Evolutionary conservation across 2,888 invertebrate species (phyloP), one percentile per base, ranked within the genome.

Genomic region (Stenodera caucasica): DNA sequence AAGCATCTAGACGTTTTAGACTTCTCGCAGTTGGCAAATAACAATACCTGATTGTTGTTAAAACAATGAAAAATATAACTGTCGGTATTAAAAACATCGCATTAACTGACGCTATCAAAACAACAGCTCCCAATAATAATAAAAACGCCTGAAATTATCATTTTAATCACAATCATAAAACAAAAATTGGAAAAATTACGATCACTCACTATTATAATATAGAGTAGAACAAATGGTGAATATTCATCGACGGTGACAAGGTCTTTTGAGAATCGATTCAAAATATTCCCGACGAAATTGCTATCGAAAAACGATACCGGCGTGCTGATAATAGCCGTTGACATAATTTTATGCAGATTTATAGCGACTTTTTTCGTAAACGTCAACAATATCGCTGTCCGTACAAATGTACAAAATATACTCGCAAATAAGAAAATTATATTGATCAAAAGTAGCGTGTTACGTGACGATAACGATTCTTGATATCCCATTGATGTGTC

Each of bases 1-100:
- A 83, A 66, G 88, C 87, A 74, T 90, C 89, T 1, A 90, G 82
- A 70, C 88, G 80, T 79, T 88, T 92, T 51, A 94, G 79, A 71
- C 89, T 90, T 18, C 92, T 80, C 12, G 91, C 90, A n/a, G 91
- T 90, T 33, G 83, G 78, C n/a, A 93, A 80, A 79, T 90, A 92
- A 69, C 89, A 82, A 2, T 82, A 79, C 21, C 92, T 77, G 9
- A 92, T 77, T 11, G 84, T 75, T 58, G 85, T 84, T 74, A 93
- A 87, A 11, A 90, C 69, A 0, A 84, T 66, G 0, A 85, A 84
- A 14, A 93, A 84, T 2, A 88, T 76, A 0, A 84, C 78, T 0
- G 90, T 88, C 0, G 90, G 89, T 30, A 90, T 72, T 40, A 90
- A 67, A 1, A 90, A 81, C 83, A 85, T 86, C 72, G 85, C 85